A percentile compares a stretch with the other conserved stretches of the same genome.
phyloP scores from a whole-genome alignment of 1,140 invertebrate species.

The Delia radicum region DNA sequence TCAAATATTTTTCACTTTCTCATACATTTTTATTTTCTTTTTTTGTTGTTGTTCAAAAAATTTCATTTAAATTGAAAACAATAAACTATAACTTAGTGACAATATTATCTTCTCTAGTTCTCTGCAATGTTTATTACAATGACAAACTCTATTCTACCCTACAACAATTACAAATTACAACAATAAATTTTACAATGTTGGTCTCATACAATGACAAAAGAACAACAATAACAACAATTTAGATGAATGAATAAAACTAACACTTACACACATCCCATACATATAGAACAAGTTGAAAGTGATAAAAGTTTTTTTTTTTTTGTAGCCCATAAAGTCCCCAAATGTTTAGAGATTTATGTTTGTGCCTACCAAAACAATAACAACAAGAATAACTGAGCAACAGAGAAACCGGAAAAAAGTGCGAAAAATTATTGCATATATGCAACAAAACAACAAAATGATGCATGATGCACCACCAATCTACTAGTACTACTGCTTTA shows the following conservation, averaged over 20 bases:
- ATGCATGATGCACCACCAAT: conserved; percentile 14
- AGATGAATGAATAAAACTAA: conserved; percentile 17
- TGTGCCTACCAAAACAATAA: not conserved
- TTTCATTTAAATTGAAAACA: conserved; percentile 15
- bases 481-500: not conserved
- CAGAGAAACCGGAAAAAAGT: not conserved
- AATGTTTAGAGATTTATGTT: conserved; percentile 20
- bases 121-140: conserved; percentile 12
- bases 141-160: not conserved
- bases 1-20: no score
- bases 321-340: not conserved
- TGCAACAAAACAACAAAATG: not conserved
- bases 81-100: conserved; percentile 13
- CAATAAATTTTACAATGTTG: conserved; percentile 13
- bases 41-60: no score
- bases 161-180: conserved; percentile 21
- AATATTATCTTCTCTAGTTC: conserved; percentile 12
- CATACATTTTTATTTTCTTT: no score
- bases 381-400: not conserved
- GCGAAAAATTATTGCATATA: conserved; percentile 20
- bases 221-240: not conserved
- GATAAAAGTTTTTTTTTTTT: not conserved
- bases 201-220: not conserved
- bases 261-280: not conserved
- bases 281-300: not conserved